Evolutionary conservation across 2,113 vertebrate genomes (phyloP), one percentile per base, ranked within the genome.

Genomic region (Hyperopisus bebe): DNA sequence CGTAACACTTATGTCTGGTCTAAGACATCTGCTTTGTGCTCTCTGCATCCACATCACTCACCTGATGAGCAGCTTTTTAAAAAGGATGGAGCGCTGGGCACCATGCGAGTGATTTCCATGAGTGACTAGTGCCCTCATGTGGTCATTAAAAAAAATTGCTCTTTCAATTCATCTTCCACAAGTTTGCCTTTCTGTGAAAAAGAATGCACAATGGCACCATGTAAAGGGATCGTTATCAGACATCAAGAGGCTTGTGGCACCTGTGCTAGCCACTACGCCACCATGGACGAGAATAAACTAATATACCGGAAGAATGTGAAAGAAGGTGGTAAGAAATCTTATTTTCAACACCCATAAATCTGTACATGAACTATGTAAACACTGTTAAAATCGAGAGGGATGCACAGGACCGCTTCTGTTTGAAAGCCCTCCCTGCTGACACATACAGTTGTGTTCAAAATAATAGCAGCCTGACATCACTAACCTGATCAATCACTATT

Each of bases 101-200:
- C 62, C 62, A 31, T 70, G 10, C 62, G 3, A 70, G 62, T 70
- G 62, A 31, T 70, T 70, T 70, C 62, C 62, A 1, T 70, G 31
- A 84, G 82, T 21, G 44, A 44, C 82, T 84, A 44, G 39, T 84
- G 82, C 35, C 82, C 82, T 84, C 82, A 44, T 84, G 82, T 84
- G 82, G 82, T 24, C 39, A 84, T 47, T 83, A 84, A 47, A 5
- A 24, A 2, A 84, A 24, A 24, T 83, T 19, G 80, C 42, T 83
- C 17, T 8, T 83, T 83, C 42, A 7, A 8, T 46, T 83, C 39
- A 39, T 35, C 46, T 10, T 62, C 55, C 55, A 62, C 55, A n/a
- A n/a, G 55, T 62, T 62, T 9, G 6, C 24, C 24, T n/a, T n/a
- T 62, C 21, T n/a, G 55, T 62, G 21, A 9, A 3, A 47, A 10